phyloP scores from a whole-genome alignment of 2,888 invertebrate genomes.

The Pediacus dermestoides region DNA sequence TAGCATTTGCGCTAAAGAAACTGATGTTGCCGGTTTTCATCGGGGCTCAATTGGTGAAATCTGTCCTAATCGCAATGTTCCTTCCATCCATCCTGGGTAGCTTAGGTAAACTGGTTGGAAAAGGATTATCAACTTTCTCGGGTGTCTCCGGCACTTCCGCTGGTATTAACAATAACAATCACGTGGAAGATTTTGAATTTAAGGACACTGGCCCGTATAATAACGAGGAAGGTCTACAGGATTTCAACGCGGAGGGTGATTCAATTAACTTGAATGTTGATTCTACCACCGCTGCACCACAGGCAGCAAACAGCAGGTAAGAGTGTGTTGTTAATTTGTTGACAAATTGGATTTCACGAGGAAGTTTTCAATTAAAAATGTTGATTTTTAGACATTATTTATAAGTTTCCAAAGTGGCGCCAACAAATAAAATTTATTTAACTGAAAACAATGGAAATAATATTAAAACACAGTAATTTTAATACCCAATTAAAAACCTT shows the following conservation, averaged over 20 bases:
- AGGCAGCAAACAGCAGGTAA: slow-evolving; percentile 42
- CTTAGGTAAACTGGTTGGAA: slow-evolving; percentile 77
- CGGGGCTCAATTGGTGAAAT: slow-evolving; percentile 79
- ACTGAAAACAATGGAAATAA: too few relatives aligned
- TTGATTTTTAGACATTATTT: too few relatives aligned
- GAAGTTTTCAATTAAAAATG: too few relatives aligned
- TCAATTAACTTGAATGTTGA: slow-evolving; percentile 31
- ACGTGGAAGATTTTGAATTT: slow-evolving; percentile 69
- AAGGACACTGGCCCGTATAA: slow-evolving; percentile 61
- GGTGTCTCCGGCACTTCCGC: slow-evolving; percentile 53
- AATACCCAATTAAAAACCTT: too few relatives aligned
- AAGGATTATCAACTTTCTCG: slow-evolving; percentile 65
- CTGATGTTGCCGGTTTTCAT: slow-evolving; percentile 77
- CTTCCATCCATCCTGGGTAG: slow-evolving; percentile 80
- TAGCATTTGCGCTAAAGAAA: slow-evolving; percentile 78
- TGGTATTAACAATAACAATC: slow-evolving; percentile 39
- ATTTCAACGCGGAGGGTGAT: slow-evolving; percentile 46
- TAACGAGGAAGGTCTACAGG: slow-evolving; percentile 38
- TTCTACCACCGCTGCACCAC: slow-evolving; percentile 22
- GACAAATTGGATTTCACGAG: too few relatives aligned
- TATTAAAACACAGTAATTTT: too few relatives aligned
- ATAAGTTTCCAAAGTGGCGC: too few relatives aligned
- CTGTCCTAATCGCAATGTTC: slow-evolving; percentile 77
- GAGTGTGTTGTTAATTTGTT: too few relatives aligned
- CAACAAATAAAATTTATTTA: too few relatives aligned